These are phyloP conservation scores for Germaria angustata DNA, from an alignment of 2,888 invertebrate species.

Conservation along the genomic window DNA sequence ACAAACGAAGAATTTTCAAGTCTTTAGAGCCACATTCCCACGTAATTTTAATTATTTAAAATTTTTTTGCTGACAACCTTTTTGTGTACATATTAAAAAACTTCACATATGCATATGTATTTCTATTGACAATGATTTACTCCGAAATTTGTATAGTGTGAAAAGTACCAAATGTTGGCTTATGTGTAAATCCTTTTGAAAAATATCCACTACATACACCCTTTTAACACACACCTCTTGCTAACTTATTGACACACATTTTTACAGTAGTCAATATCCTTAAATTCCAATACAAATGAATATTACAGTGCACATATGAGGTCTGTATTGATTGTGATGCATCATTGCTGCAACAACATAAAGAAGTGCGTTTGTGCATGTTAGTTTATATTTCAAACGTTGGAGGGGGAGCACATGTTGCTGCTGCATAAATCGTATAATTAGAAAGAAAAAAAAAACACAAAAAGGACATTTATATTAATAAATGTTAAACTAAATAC, in stretches of 20 bases:
- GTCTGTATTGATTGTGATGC: neutral
- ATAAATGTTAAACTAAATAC: slow-evolving; percentile 65
- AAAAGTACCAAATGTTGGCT: slow-evolving; percentile 9
- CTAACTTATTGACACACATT: slow-evolving; percentile 29
- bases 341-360: slow-evolving; percentile 26
- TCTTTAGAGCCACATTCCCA: neutral
- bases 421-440: slow-evolving; percentile 42
- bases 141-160: slow-evolving; percentile 5
- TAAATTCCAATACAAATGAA: neutral
- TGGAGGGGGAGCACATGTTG: slow-evolving; percentile 42
- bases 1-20: too few species aligned
- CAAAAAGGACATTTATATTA: slow-evolving; percentile 63
- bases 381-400: slow-evolving; percentile 19
- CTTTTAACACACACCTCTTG: slow-evolving; percentile 40
- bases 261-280: slow-evolving; percentile 13
- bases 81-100: neutral
- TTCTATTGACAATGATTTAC: slow-evolving; percentile 21
- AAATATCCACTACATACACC: slow-evolving; percentile 48
- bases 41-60: neutral
- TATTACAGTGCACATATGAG: neutral
- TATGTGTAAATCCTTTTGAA: slow-evolving; percentile 49
- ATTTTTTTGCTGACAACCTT: neutral
- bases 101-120: too few species aligned
- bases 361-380: neutral
- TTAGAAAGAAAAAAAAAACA: slow-evolving; percentile 25